Base-by-base conservation (phyloP, 2,797 vertebrate species). In the Cossypha niveicapilla region DNA sequence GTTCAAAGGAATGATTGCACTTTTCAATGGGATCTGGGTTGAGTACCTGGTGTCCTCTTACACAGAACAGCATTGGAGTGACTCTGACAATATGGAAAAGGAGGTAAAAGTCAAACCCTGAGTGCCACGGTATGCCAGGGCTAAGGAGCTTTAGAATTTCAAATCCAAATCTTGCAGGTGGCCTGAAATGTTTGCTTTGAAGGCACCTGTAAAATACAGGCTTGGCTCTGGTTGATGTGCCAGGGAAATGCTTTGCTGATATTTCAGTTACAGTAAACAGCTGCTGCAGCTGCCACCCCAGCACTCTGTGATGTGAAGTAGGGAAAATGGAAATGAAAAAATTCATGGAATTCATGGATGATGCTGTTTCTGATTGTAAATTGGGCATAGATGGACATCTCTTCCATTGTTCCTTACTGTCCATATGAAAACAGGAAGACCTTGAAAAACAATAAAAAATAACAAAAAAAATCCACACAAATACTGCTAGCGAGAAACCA, bases 381-480 rank as follows among this genome's bases (percentile, higher is more conserved):
- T 47, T 25, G 13, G 34, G 45, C 24, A 47, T 0, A 0, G 37
- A 62, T 1, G 2, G 44, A 27, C 7, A 10, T 51, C 34, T 78
- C 54, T 57, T 79, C 47, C n/a, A 18, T 9, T 66, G 25, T 45
- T n/a, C 47, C 25, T 66, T 77, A 70, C 30, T 48, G n/a, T 60
- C 25, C n/a, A 32, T 41, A 11, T n/a, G 32, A 63, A 85, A 82
- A 92, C 5, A 53, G 3, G 8, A 77, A 56, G 53, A 53, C 23
- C 9, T n/a, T 60, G 51, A 53, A 91, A 85, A 88, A 51, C 6
- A 44, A 7, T 30, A 27, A 6, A 24, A 78, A 67, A n/a, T 4
- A 7, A 39, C 8, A 14, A 28, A 10, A 34, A 42, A 42, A 17
- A 18, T 42, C 39, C 1, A 3, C 22, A 35, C 45, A 68, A 66